Conservation (phyloP, 2,113 vertebrate species). For the Danio rerio region GRCz12tu NC_133186.1:26248501-26249000, state of each 20-base stretch:
- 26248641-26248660: neutral
- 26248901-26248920: conserved; percentile 59
- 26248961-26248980: conserved; percentile 28
- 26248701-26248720: conserved; percentile 23
- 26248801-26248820: conserved; percentile 16
- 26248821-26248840: neutral
- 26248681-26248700: neutral
- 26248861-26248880: conserved; percentile 52
- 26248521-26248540: no score
- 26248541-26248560: no score
- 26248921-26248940: conserved; percentile 48
- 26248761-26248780: conserved; percentile 22
- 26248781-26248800: conserved; percentile 20
- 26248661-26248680: neutral
- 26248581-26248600: no score
- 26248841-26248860: conserved; percentile 7
- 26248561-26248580: no score
- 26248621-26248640: no score
- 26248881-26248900: conserved; percentile 54
- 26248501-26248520: no score
- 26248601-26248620: no score
- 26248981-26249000: conserved; percentile 36
- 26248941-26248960: conserved; percentile 48
- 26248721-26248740: neutral
- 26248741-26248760: conserved; percentile 19